A percentile compares a stretch with the other conserved stretches of the same genome.
Conservation (phyloP, 2,888 invertebrate genomes). For the Brachycybe producta region DNA sequence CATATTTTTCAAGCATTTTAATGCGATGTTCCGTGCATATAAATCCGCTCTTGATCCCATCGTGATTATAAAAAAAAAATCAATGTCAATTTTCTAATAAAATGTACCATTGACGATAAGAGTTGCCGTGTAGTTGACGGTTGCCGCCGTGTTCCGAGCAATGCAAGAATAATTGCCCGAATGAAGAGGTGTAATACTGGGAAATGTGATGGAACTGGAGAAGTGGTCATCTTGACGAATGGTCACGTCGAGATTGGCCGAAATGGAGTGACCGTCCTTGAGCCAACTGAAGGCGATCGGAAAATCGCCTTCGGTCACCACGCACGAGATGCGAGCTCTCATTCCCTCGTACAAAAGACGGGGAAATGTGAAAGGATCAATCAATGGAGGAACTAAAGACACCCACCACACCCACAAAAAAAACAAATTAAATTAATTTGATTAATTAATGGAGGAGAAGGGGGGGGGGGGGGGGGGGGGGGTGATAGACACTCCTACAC, state of each 20-base stretch:
- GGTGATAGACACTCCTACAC: too few species aligned
- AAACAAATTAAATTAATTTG: not conserved
- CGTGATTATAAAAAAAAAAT: too few species aligned
- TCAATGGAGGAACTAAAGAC: slow-evolving; percentile 19
- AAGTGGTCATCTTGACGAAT: slow-evolving; percentile 20
- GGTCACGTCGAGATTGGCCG: slow-evolving; percentile 15
- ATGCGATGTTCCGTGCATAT: too few species aligned
- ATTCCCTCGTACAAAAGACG: slow-evolving; percentile 20
- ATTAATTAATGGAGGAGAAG: too few species aligned
- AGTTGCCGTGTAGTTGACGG: slow-evolving; percentile 19
- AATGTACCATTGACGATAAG: slow-evolving; percentile 19
- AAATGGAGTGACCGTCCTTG: slow-evolving; percentile 31
- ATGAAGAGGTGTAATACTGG: slow-evolving; percentile 17
- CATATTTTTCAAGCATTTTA: too few species aligned
- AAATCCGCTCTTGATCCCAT: too few species aligned
- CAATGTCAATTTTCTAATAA: too few species aligned
- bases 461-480: too few species aligned
- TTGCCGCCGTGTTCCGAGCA: slow-evolving; percentile 18
- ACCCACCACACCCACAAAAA: too few species aligned
- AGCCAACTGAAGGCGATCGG: slow-evolving; percentile 36
- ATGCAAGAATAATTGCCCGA: slow-evolving; percentile 20
- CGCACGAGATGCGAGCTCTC: slow-evolving; percentile 20
- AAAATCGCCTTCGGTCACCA: slow-evolving; percentile 29
- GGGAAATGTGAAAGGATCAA: slow-evolving; percentile 20
- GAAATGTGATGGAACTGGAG: slow-evolving; percentile 20